Percentiles rank a stretch among this genome's conserved stretches.
These are phyloP conservation scores for Pongo abelii DNA, from an alignment of 2,113 vertebrate genomes.

Conservation along the genomic window DNA sequence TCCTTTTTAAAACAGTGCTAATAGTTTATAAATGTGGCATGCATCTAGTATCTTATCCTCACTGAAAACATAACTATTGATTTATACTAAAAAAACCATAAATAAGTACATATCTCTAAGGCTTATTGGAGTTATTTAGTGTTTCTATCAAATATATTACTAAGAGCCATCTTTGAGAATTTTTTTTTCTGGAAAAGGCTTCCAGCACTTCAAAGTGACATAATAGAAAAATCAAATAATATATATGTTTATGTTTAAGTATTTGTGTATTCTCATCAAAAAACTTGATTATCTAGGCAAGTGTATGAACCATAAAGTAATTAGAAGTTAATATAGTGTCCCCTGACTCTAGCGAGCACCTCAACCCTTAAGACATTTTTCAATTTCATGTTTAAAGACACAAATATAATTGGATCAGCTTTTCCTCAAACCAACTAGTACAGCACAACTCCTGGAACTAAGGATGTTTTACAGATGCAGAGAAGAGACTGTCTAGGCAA, in stretches of 20 bases:
- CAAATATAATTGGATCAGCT: background rate
- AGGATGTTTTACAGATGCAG: background rate
- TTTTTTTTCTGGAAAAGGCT: background rate
- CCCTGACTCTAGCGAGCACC: background rate
- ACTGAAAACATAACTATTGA: conserved; percentile 81
- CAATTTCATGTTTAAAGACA: background rate
- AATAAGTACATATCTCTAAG: conserved; percentile 70
- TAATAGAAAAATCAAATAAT: background rate
- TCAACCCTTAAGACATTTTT: background rate
- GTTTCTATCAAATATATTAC: conserved; percentile 60
- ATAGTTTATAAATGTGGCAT: conserved; percentile 70
- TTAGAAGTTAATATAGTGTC: background rate
- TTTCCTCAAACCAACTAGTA: background rate
- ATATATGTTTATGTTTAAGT: background rate
- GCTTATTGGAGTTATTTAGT: conserved; percentile 51
- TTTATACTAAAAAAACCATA: conserved; percentile 74
- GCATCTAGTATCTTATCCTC: conserved; percentile 74
- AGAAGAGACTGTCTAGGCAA: background rate
- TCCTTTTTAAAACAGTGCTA: conserved; percentile 69
- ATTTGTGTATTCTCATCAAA: background rate
- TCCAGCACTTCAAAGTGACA: background rate
- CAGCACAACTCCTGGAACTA: background rate
- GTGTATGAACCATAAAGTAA: background rate
- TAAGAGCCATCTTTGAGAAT: conserved; percentile 40
- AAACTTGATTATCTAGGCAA: background rate